phyloP scores from a whole-genome alignment of 2,797 vertebrate species.

The Lateolabrax maculatus region DNA sequence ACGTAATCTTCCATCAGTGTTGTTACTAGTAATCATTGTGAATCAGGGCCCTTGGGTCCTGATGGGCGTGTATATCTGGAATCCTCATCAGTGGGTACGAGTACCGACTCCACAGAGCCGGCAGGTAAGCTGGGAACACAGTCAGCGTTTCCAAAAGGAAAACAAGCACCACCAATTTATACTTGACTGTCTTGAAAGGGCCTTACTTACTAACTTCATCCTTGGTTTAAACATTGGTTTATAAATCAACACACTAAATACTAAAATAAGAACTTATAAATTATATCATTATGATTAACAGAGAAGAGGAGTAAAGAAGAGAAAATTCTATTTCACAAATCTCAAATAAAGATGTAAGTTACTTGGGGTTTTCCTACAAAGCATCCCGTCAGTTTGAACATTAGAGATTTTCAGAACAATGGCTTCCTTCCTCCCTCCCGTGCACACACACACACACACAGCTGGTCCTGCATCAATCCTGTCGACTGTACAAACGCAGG shows the following conservation, averaged over 20 bases:
- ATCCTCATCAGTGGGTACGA: background rate
- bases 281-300: background rate
- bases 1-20: slow-evolving; percentile 8
- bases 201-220: background rate
- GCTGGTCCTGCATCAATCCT: background rate
- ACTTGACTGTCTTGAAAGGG: background rate
- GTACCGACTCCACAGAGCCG: background rate
- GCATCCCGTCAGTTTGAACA: background rate
- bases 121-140: background rate
- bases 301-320: too few relatives aligned
- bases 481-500: slow-evolving; percentile 56
- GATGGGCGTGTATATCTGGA: slow-evolving; percentile 22
- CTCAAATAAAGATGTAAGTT: background rate
- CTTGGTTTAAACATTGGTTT: background rate
- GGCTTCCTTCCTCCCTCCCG: background rate
- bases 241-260: background rate
- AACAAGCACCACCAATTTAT: background rate
- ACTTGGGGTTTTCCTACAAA: background rate
- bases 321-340: slow-evolving; percentile 16
- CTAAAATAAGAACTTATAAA: background rate
- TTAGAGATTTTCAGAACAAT: slow-evolving; percentile 8
- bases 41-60: slow-evolving; percentile 1
- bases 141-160: background rate
- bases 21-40: slow-evolving; percentile 1
- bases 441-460: background rate